Conservation (phyloP, 1,140 invertebrate species). For the Lanistes nyassanus region DNA sequence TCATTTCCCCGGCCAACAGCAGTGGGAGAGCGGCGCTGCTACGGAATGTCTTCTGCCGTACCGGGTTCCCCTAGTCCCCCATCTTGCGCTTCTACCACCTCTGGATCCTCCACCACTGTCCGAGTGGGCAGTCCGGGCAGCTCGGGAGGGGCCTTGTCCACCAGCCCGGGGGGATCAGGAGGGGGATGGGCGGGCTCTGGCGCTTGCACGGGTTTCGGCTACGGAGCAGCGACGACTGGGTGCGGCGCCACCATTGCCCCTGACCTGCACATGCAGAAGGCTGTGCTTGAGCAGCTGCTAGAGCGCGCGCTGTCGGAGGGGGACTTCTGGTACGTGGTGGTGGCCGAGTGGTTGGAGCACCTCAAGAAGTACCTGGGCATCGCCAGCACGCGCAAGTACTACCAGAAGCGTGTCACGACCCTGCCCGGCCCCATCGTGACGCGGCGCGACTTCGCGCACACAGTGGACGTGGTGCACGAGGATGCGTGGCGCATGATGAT, state of each 20-base stretch:
- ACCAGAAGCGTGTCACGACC: slow-evolving; percentile 45
- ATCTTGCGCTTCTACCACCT: slow-evolving; percentile 3
- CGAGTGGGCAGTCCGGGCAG: slow-evolving; percentile 24
- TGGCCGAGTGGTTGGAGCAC: slow-evolving; percentile 62
- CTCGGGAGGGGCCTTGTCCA: slow-evolving; percentile 24
- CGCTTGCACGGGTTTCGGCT: neutral
- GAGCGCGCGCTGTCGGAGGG: slow-evolving; percentile 54
- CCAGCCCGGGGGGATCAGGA: slow-evolving; percentile 6
- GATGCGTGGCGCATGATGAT: slow-evolving; percentile 60
- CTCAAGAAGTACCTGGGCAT: slow-evolving; percentile 59
- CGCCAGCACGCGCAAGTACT: slow-evolving; percentile 52
- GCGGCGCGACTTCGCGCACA: slow-evolving; percentile 58
- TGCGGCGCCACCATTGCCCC: slow-evolving; percentile 40
- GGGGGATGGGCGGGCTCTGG: neutral
- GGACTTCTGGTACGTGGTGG: slow-evolving; percentile 62
- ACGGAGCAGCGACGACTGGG: neutral
- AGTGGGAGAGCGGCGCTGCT: slow-evolving; percentile 33
- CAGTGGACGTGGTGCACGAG: slow-evolving; percentile 61
- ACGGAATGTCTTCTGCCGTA: slow-evolving; percentile 35
- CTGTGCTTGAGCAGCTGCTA: slow-evolving; percentile 54
- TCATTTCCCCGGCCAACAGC: slow-evolving; percentile 33
- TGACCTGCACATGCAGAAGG: slow-evolving; percentile 53
- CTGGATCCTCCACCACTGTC: slow-evolving; percentile 5
- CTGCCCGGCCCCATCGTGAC: slow-evolving; percentile 58
- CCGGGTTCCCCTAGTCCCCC: slow-evolving; percentile 25